Base-by-base conservation (phyloP, 2,797 vertebrate species). In the Amblyraja radiata region DNA sequence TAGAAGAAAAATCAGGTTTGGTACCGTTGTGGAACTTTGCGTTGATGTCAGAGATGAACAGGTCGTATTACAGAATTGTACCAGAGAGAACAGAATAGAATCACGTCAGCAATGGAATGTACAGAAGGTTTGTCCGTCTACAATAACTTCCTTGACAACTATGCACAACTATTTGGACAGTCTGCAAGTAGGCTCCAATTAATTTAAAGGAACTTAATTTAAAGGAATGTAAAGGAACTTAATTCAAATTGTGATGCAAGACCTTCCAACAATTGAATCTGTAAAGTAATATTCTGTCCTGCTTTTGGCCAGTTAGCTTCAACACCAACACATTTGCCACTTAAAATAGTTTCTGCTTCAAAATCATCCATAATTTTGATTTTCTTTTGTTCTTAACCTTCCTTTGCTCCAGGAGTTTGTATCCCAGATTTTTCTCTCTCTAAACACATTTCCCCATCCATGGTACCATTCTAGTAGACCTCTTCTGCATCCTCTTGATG, bases 101-200 rank as follows among this genome's bases (percentile, higher is more conserved):
- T 95, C 94, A 80, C 95, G 93, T 36, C 96, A 97, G 93, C 96
- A 95, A 94, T 98, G 98, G 98, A 96, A 96, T 93, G 95, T 97
- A 93, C 96, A 96, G 92, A 96, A 98, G 97, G 98, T 97, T 94
- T 94, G 96, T 93, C 14, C 23, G n/a, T 36, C 63, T 68, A 61
- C n/a, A 88, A 68, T 32, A 36, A 88, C 61, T 63, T n/a, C n/a
- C 18, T 88, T 68, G 61, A 32, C n/a, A 36, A 16, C n/a, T 18
- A 32, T 63, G 18, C 25, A 58, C 9, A 28, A 83, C 46, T 83
- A 28, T 13, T 28, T 83, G 21, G 25, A 84, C 23, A 5, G 13
- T 61, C 5, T 28, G 13, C 54, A 86, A 14, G 58, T 63, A 61
- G 7, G 63, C 58, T 84, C 46, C 23, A n/a, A 25, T 86, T 13